Percentiles rank a stretch among this genome's conserved stretches.
Evolutionary conservation across 1,140 invertebrate genomes (phyloP).

Genomic region (Tetramorium alpestre): DNA sequence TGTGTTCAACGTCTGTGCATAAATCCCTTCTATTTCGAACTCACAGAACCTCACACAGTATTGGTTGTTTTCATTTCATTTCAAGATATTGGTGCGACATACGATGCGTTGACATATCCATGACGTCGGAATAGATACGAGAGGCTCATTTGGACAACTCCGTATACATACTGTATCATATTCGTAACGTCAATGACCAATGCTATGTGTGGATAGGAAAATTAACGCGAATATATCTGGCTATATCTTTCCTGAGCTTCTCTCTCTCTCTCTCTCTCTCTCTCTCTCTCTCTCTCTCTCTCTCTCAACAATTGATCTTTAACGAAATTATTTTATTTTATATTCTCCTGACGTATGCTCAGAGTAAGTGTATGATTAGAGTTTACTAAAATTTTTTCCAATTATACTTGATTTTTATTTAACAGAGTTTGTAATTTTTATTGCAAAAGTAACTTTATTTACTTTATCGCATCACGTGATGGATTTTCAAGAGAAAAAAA

Average conservation of each 20-base stretch:
- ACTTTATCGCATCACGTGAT: too few relatives aligned
- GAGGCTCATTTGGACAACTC: neutral
- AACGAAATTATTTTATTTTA: neutral
- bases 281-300: too few relatives aligned
- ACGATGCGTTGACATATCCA: neutral
- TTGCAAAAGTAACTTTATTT: neutral
- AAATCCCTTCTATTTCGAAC: slow-evolving; percentile 7
- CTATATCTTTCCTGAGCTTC: neutral
- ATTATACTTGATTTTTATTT: neutral
- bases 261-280: too few relatives aligned
- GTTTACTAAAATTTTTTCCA: neutral
- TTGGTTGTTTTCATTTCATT: slow-evolving; percentile 24
- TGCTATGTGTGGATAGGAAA: neutral
- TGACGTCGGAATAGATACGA: slow-evolving; percentile 17
- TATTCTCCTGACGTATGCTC: neutral
- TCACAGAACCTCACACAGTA: neutral
- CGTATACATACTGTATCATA: neutral
- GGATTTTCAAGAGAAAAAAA: neutral
- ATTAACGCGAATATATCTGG: neutral
- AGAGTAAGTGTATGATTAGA: neutral
- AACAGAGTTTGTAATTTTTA: neutral
- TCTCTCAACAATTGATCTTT: neutral
- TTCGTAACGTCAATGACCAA: neutral
- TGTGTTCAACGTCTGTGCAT: neutral
- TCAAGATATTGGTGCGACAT: slow-evolving; percentile 23